Conservation (phyloP, 2,113 vertebrate species). For the Vidua macroura region DNA sequence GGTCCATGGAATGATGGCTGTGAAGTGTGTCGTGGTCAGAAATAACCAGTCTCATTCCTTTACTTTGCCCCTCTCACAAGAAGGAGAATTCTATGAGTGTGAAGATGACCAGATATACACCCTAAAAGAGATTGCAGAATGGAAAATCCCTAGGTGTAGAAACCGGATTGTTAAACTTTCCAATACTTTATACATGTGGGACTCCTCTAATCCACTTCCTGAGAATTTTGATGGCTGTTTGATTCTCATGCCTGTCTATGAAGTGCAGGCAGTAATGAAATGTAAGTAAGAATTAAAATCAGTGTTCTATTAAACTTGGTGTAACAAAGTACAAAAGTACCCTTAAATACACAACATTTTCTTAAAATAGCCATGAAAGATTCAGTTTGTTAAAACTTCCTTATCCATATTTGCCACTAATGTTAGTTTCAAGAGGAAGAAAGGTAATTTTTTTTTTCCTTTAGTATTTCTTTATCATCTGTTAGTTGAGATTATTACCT, state of each 20-base stretch:
- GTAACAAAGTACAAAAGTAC: background rate
- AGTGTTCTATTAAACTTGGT: background rate
- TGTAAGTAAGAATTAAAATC: slow-evolving; percentile 75
- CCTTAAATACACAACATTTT: background rate
- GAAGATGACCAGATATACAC: slow-evolving; percentile 84
- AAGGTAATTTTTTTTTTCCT: background rate
- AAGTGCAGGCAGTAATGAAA: slow-evolving; percentile 82
- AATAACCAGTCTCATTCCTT: slow-evolving; percentile 66
- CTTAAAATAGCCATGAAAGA: background rate
- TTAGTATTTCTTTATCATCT: background rate
- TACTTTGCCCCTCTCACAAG: slow-evolving; percentile 70
- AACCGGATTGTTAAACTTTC: slow-evolving; percentile 73
- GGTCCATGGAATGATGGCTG: slow-evolving; percentile 20
- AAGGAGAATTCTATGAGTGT: slow-evolving; percentile 81
- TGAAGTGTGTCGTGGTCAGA: slow-evolving; percentile 71
- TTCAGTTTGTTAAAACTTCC: background rate
- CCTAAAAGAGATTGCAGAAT: slow-evolving; percentile 80
- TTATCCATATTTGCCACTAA: background rate
- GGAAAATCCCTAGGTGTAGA: slow-evolving; percentile 82
- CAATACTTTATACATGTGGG: slow-evolving; percentile 47
- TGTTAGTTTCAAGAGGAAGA: background rate
- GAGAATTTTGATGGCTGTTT: slow-evolving; percentile 72
- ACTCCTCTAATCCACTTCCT: slow-evolving; percentile 62
- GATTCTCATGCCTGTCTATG: slow-evolving; percentile 79
- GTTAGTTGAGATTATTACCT: background rate